Evolutionary conservation across 1,140 invertebrate species (phyloP), one percentile per base, ranked within the genome.

Genomic region (Phymastichus coffea): DNA sequence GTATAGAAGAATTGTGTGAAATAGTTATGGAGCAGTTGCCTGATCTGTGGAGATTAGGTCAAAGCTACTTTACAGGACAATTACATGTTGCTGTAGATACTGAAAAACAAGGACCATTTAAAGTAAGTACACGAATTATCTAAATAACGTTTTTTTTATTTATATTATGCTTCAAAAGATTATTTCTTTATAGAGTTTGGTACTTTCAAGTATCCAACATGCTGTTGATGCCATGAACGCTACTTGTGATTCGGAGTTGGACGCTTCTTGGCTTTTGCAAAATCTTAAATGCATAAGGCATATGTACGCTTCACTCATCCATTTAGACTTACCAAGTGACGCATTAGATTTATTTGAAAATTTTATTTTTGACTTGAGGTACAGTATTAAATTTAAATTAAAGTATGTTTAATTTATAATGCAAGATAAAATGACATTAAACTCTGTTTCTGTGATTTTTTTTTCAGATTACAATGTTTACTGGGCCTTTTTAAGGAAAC

Each of bases 11-110:
- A 63, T 75, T 92, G 33, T 88, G 86, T 54, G 84, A 88, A 25
- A 81, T 88, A 41, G 81, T 93, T 38, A 82, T 82, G 10, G 81
- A 86, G 60, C 84, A 86, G 47, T 86, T 93, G 63, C 92, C 92
- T 1, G 90, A 94, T 76, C 79, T 96, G 9, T 95, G 93, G 92
- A 89, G 90, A 76, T 81, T 97, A 2, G 92, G 93, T 3, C 92
- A 94, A 72, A 86, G 89, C 48, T 97, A 96, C 77, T 94, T 96
- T 70, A 88, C 86, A 12, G 92, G 91, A 2, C 91, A 94, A 68
- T 72, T 96, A 10, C 83, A 88, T 63, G 85, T 88, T 1, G 84
- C 86, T 56, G 85, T 90, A 38, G 85, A 91, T 71, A 77, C 82
- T 2, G 84, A 83, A 30, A 88, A 89, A 70, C 86, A 90, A 69